These are phyloP conservation scores for Pseudopipra pipra DNA, from an alignment of 2,113 vertebrate genomes.

Conservation along the genomic window DNA sequence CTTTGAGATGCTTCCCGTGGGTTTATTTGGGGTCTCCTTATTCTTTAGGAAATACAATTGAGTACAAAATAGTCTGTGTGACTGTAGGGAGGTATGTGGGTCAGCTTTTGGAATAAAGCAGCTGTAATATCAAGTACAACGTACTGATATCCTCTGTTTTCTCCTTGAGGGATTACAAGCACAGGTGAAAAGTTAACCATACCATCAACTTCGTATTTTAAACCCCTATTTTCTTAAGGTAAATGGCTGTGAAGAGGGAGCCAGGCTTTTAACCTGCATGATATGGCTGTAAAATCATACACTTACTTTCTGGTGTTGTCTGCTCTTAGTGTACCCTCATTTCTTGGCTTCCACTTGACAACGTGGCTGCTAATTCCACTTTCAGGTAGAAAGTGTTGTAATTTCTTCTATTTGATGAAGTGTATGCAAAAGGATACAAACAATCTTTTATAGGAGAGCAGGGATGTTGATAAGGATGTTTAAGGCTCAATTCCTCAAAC, in stretches of 20 bases:
- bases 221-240: neutral
- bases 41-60: neutral
- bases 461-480: neutral
- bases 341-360: neutral
- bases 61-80: neutral
- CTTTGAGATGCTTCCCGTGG: neutral
- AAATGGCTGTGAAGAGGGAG: neutral
- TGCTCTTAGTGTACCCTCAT: neutral
- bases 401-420: neutral
- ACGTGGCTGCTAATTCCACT: neutral
- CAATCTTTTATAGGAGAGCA: neutral
- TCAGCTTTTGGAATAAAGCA: neutral
- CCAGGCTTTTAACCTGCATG: neutral
- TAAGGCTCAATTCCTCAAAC: conserved; percentile 7
- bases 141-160: neutral
- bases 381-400: neutral
- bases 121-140: neutral
- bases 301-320: neutral
- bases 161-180: neutral
- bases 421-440: neutral
- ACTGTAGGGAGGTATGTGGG: neutral
- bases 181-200: neutral
- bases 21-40: neutral
- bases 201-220: neutral
- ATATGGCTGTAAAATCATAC: neutral